These are phyloP conservation scores for Poecilia velifera DNA, from an alignment of 2,797 vertebrate genomes.

Conservation along the genomic window DNA sequence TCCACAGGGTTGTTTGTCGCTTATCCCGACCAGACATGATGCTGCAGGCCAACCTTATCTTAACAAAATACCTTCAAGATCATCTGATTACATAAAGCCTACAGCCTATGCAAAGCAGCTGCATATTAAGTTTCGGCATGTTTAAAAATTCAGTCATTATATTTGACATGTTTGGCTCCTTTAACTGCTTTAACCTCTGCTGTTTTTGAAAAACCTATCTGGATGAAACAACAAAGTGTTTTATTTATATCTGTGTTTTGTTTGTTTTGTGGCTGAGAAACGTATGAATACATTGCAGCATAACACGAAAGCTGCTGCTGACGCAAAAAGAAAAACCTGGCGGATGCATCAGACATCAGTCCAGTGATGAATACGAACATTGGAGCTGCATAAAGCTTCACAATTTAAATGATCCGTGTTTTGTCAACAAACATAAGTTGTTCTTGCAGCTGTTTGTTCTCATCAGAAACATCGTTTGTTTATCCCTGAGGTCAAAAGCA, in stretches of 20 bases:
- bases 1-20: not conserved
- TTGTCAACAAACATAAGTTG: not conserved
- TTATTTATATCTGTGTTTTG: not conserved
- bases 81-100: not conserved
- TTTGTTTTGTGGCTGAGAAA: not conserved
- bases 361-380: not conserved
- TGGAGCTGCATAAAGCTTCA: not conserved
- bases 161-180: not conserved
- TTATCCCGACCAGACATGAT: not conserved
- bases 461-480: not conserved
- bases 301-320: not conserved
- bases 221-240: not conserved
- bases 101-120: not conserved
- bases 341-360: not conserved
- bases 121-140: not conserved
- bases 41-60: not conserved
- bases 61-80: not conserved
- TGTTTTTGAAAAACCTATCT: not conserved
- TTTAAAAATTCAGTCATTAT: not conserved
- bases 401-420: not conserved
- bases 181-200: not conserved
- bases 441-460: not conserved
- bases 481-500: not conserved
- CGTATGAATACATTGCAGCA: not conserved
- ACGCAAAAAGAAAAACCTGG: conserved; percentile 1